phyloP scores from a whole-genome alignment of 1,140 invertebrate species.

The Calycopis cecrops region DNA sequence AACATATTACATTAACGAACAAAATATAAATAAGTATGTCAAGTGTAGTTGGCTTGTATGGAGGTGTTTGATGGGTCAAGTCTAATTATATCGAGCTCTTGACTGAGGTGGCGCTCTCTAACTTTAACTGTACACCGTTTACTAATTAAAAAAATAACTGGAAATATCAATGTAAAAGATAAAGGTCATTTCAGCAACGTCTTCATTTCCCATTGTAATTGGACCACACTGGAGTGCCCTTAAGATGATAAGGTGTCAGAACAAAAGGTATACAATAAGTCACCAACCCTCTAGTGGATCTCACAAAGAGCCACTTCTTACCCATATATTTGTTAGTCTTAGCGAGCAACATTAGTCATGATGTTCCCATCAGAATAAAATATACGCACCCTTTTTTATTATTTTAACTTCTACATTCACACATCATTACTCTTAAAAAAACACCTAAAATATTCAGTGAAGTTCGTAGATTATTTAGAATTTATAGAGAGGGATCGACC shows the following conservation, averaged over 20 bases:
- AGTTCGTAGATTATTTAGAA: too few relatives aligned
- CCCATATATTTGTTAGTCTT: slow-evolving; percentile 1
- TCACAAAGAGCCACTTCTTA: background rate
- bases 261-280: slow-evolving; percentile 30
- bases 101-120: background rate
- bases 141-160: background rate
- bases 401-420: too few relatives aligned
- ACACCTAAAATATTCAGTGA: too few relatives aligned
- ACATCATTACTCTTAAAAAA: too few relatives aligned
- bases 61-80: too few relatives aligned
- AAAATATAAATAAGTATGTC: background rate
- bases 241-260: slow-evolving; percentile 21
- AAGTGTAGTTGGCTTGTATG: background rate
- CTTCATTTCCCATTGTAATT: slow-evolving; percentile 22
- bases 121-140: background rate
- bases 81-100: background rate
- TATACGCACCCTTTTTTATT: too few relatives aligned
- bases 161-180: background rate
- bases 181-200: background rate
- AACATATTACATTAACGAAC: too few relatives aligned
- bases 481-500: too few relatives aligned
- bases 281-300: slow-evolving; percentile 11
- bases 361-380: background rate
- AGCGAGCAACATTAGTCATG: slow-evolving; percentile 5
- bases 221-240: slow-evolving; percentile 19